phyloP scores from a whole-genome alignment of 2,797 vertebrate species.

The Jordanella pulchra region DNA sequence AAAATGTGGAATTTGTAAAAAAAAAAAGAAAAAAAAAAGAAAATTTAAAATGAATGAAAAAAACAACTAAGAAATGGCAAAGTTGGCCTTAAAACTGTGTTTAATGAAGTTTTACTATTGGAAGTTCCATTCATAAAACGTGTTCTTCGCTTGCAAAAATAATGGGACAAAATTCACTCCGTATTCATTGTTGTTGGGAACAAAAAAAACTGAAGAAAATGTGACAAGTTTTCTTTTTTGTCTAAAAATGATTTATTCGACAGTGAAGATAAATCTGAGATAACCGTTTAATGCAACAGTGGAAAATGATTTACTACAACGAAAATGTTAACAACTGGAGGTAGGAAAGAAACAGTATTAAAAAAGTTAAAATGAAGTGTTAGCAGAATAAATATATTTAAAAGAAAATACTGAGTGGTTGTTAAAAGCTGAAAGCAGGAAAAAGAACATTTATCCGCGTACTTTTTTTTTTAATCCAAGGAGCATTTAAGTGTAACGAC shows the following conservation, averaged over 20 bases:
- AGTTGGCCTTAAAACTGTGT: too few species aligned
- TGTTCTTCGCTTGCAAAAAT: too few species aligned
- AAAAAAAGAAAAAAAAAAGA: too few species aligned
- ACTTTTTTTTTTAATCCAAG: slow-evolving; percentile 9
- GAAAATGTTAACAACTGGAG: slow-evolving; percentile 58
- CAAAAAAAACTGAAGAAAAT: slow-evolving; percentile 30
- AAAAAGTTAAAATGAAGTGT: slow-evolving; percentile 33
- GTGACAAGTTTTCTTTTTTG: slow-evolving; percentile 62
- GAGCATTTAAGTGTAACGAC: slow-evolving; percentile 26
- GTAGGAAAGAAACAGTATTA: slow-evolving; percentile 27
- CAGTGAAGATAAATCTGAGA: slow-evolving; percentile 68
- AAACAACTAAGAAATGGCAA: too few species aligned
- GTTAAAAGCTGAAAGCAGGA: slow-evolving; percentile 14
- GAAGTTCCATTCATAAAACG: too few species aligned
- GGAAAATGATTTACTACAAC: slow-evolving; percentile 54
- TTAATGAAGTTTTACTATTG: too few species aligned
- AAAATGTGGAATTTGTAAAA: too few species aligned
- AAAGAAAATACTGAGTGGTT: slow-evolving; percentile 18
- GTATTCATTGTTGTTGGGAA: too few species aligned
- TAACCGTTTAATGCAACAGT: slow-evolving; percentile 51
- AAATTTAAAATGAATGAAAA: too few species aligned
- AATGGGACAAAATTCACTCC: too few species aligned
- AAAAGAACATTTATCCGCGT: slow-evolving; percentile 14
- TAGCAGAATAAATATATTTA: slow-evolving; percentile 51
- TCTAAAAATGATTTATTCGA: slow-evolving; percentile 43